Evolutionary conservation across 2,888 invertebrate genomes (phyloP).

Genomic region (Bellardia pandia): DNA sequence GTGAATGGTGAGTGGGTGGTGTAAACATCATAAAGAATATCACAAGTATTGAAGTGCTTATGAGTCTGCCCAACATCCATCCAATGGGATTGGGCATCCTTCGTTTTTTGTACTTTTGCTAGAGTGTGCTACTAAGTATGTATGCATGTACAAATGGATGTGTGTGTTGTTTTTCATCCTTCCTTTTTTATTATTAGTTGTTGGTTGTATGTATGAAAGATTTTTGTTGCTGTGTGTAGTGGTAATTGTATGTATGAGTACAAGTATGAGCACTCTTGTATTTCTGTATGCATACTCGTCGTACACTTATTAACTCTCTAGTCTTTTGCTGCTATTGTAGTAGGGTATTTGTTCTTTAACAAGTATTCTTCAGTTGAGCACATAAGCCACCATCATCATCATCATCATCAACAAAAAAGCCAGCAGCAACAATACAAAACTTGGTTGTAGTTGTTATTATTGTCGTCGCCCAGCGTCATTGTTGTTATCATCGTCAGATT

Average conservation of each 20-base stretch:
- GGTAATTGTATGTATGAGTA: background rate
- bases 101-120: conserved; percentile 24
- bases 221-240: background rate
- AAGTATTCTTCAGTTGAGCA: conserved; percentile 70
- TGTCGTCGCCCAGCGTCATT: conserved; percentile 47
- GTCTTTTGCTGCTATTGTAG: conserved; percentile 64
- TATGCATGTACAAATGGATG: background rate
- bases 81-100: conserved; percentile 72
- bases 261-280: conserved; percentile 28
- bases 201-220: background rate
- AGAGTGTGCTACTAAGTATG: conserved; percentile 5
- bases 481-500: conserved; percentile 57
- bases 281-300: conserved; percentile 36
- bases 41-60: background rate
- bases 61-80: conserved; percentile 61
- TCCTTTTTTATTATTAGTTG: background rate
- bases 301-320: conserved; percentile 65
- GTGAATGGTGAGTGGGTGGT: conserved; percentile 30
- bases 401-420: conserved; percentile 46
- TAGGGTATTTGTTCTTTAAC: conserved; percentile 66
- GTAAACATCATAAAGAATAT: background rate
- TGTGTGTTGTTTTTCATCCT: conserved; percentile 25
- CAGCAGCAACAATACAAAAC: conserved; percentile 15
- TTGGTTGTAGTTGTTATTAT: no score
- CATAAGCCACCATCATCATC: conserved; percentile 68